Base-by-base conservation (phyloP, 2,797 vertebrate genomes). In the Acanthopagrus latus region DNA sequence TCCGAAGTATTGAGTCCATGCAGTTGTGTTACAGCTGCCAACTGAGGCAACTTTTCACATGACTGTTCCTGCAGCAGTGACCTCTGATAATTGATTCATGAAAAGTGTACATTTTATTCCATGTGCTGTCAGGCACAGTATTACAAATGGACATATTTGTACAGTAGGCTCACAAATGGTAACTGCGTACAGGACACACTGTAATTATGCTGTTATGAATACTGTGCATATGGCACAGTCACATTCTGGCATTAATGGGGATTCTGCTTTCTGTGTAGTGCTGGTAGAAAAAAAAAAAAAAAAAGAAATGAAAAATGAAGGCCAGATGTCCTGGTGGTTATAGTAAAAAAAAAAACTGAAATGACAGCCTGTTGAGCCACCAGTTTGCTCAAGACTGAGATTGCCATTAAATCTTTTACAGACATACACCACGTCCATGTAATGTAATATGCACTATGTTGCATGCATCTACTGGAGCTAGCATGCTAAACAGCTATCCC, bases 41-140 rank as follows among this genome's bases (percentile, higher is more conserved):
- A 8, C 8, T 9, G 33, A 38, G 33, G 33, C 38, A 38, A 38
- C 33, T 38, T 38, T 38, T 38, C 33, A 8, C 33, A 38, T 38
- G 33, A 38, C 33, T 38, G 64, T 33, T 62, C 44, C 62, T 5
- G 1, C 68, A 85, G 57, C 62, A 57, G 54, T 43, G 21, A 63
- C 55, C 63, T 74, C 62, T 64, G 78, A 85, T 85, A 52, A 92
- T 90, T 88, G 62, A 89, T 86, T 85, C 78, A 91, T 86, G 71
- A 69, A 81, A 52, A 38, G 9, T 38, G 8, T 38, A 38, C 8
- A 66, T 70, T 20, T 76, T 5, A 55, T 29, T 78, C 46, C 29
- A 60, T 78, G 67, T 54, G 46, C 54, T 83, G 58, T 76, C 38
- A 29, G 50, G 27, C 47, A 60, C 48, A 51, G 73, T 81, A 64